Conservation (phyloP, 2,888 invertebrate genomes). For the Bombylius major region DNA sequence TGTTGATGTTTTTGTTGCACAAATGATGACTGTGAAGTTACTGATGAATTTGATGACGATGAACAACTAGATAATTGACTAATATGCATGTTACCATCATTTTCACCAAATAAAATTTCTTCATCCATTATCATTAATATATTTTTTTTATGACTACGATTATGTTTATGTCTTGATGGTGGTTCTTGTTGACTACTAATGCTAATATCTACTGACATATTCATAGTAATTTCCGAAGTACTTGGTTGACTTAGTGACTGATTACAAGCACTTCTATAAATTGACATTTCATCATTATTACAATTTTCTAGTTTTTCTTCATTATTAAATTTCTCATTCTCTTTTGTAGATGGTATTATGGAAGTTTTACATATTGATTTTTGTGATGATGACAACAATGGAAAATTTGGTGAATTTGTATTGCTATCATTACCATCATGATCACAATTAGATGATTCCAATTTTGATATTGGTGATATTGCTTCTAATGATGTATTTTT, state of each 20-base stretch:
- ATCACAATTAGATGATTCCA: conserved; percentile 1
- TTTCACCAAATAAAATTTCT: conserved; percentile 7
- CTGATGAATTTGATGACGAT: background rate
- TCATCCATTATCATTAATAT: too few relatives aligned
- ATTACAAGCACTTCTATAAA: too few relatives aligned
- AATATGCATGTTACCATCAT: conserved; percentile 24
- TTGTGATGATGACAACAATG: too few relatives aligned
- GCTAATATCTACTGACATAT: background rate
- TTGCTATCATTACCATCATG: too few relatives aligned
- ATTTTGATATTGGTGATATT: conserved; percentile 30
- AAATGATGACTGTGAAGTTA: background rate
- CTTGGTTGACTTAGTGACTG: too few relatives aligned
- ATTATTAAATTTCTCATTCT: background rate
- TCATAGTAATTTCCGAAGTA: background rate
- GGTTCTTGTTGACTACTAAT: background rate
- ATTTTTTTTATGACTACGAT: too few relatives aligned
- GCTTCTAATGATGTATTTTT: conserved; percentile 26
- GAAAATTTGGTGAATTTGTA: too few relatives aligned
- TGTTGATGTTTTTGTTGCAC: background rate
- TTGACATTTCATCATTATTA: too few relatives aligned
- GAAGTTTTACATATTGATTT: background rate
- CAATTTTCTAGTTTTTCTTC: background rate
- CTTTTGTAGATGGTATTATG: background rate
- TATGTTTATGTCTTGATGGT: too few relatives aligned
- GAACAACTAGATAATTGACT: conserved; percentile 19